Evolutionary conservation across 2,797 vertebrate genomes (phyloP).

Genomic region (Cuculus canorus): DNA sequence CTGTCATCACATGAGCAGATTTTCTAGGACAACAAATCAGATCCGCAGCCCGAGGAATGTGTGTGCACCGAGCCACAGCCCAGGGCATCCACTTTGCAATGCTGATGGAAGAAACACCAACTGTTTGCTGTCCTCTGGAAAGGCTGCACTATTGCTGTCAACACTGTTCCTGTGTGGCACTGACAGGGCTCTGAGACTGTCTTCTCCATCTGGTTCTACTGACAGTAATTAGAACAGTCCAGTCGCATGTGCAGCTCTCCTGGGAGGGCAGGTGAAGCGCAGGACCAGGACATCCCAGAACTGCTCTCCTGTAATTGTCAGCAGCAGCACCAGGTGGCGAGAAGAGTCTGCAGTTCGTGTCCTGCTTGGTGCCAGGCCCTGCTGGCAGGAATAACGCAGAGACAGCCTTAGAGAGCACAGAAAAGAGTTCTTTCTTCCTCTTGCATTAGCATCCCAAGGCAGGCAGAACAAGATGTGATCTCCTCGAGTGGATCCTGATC

Average conservation of each 20-base stretch:
- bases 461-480: fast-evolving
- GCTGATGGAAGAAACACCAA: not conserved
- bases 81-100: not conserved
- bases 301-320: not conserved
- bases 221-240: fast-evolving
- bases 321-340: not conserved
- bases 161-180: fast-evolving
- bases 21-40: not conserved
- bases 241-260: fast-evolving
- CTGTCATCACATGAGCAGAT: not conserved
- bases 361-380: fast-evolving
- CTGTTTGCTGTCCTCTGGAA: no score
- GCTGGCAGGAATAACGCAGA: fast-evolving
- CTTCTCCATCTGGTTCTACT: fast-evolving
- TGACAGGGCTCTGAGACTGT: not conserved
- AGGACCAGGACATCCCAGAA: fast-evolving
- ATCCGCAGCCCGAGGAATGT: not conserved
- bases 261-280: fast-evolving
- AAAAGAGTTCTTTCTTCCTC: not conserved
- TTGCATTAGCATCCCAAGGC: not conserved
- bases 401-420: not conserved
- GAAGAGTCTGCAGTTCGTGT: not conserved
- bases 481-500: not conserved
- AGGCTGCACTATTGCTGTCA: fast-evolving
- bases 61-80: fast-evolving